Base-by-base conservation (phyloP, 2,113 vertebrate genomes). In the Leptobrachium ailaonicum region DNA sequence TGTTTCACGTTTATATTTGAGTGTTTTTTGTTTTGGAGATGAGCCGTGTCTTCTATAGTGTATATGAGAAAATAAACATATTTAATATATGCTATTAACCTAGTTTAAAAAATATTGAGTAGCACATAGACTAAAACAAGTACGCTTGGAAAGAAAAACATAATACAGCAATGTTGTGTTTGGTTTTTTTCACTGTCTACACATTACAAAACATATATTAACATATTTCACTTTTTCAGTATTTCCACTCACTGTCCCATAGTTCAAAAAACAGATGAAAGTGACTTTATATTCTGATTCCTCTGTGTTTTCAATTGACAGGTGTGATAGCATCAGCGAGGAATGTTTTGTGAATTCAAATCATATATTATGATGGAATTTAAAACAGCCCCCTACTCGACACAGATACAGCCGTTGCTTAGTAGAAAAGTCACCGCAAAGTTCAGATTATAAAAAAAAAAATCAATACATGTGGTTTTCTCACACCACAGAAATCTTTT, bases 381-480 rank as follows among this genome's bases (percentile, higher is more conserved):
- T 42, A 68, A 79, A 80, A 47, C 50, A 80, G 62, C 71, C 71
- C 50, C 63, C 78, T 73, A 47, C 78, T 71, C 79, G 75, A 63
- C 71, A 69, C n/a, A n/a, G 54, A 32, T 20, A 56, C 64, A 56
- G 79, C 58, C 74, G 78, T 74, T 75, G 64, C 79, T 73, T 72
- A 66, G 71, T 80, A 60, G 71, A 73, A 73, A 80, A 80, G 71
- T 68, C 78, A 80, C 50, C 41, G 71, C 60, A 80, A 80, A 80
- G 78, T 80, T 80, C 78, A 80, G 45, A 77, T 77, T 77, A 77
- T 77, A 60, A 8, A 69, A 58, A 79, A 72, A 69, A 70, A 73
- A 79, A 80, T 80, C 78, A 80, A 81, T 75, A 81, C 72, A 63
- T 81, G 79, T 81, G 71, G 79, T 68, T 81, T 81, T 81, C 72